Percentiles rank a stretch among this genome's conserved stretches.
These are phyloP conservation scores for Pluvialis apricaria DNA, from an alignment of 2,113 vertebrate species.

Conservation along the genomic window DNA sequence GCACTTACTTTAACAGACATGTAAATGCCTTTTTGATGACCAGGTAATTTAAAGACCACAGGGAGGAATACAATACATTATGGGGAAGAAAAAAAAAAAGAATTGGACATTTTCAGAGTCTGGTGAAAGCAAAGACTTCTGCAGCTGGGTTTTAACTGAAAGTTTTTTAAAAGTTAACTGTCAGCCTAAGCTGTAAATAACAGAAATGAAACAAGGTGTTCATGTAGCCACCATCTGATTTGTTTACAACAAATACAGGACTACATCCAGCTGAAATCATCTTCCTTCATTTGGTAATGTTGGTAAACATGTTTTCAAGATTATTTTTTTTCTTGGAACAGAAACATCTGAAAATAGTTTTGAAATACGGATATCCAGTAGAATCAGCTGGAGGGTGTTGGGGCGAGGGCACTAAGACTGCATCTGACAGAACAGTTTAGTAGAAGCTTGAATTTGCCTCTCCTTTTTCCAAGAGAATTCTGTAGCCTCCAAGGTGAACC, in stretches of 20 bases:
- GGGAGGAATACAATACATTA: background rate
- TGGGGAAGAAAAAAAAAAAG: background rate
- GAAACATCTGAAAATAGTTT: background rate
- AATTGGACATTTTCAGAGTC: background rate
- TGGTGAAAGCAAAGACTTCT: background rate
- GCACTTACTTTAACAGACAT: background rate
- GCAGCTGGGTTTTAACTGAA: background rate
- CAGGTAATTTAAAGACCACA: background rate
- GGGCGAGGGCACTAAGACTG: background rate
- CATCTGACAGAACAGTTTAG: background rate
- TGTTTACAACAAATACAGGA: background rate
- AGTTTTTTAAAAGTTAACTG: background rate
- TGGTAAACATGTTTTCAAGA: background rate
- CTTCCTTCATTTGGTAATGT: background rate
- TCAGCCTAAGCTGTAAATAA: background rate
- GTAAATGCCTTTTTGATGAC: background rate
- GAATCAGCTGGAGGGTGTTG: background rate
- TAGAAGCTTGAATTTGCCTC: background rate
- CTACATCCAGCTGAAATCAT: background rate
- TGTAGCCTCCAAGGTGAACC: background rate
- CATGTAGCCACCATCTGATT: background rate
- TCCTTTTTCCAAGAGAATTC: background rate
- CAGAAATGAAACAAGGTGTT: background rate
- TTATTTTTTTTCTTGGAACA: background rate
- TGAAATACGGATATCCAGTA: background rate